Conservation (phyloP, 2,888 invertebrate species). For the Drepana falcataria region DNA sequence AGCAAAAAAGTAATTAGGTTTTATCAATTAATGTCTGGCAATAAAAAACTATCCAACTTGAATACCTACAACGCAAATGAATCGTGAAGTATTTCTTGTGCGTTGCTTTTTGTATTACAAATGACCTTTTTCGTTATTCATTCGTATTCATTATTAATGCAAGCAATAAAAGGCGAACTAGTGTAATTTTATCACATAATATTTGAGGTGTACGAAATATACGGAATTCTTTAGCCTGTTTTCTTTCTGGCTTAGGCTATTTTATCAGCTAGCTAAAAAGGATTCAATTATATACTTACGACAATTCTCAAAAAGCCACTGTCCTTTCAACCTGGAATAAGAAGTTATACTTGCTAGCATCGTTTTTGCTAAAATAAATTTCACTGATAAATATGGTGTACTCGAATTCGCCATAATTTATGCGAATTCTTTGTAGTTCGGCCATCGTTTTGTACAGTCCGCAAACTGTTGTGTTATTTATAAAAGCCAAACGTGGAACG, state of each 20-base stretch:
- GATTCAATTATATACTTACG: too few species aligned
- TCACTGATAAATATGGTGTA: neutral
- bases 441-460: slow-evolving; percentile 33
- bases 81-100: neutral
- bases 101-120: neutral
- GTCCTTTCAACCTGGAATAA: too few species aligned
- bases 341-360: neutral
- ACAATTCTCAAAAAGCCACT: too few species aligned
- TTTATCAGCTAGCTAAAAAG: too few species aligned
- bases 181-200: too few species aligned
- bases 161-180: too few species aligned
- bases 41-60: slow-evolving; percentile 8
- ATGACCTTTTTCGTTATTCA: neutral
- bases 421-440: slow-evolving; percentile 26
- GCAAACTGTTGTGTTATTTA: slow-evolving; percentile 51
- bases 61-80: neutral
- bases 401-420: slow-evolving; percentile 14
- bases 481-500: slow-evolving; percentile 47
- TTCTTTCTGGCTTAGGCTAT: too few species aligned
- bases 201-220: too few species aligned
- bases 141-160: neutral
- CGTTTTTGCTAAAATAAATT: neutral
- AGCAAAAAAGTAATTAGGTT: slow-evolving; percentile 38
- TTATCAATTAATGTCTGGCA: slow-evolving; percentile 21
- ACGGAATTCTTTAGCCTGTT: too few species aligned